Evolutionary conservation across 92 coral and sea anemone genomes (phyloP), one percentile per base, ranked within the genome.

Genomic region (Palythoa grandiflora): DNA sequence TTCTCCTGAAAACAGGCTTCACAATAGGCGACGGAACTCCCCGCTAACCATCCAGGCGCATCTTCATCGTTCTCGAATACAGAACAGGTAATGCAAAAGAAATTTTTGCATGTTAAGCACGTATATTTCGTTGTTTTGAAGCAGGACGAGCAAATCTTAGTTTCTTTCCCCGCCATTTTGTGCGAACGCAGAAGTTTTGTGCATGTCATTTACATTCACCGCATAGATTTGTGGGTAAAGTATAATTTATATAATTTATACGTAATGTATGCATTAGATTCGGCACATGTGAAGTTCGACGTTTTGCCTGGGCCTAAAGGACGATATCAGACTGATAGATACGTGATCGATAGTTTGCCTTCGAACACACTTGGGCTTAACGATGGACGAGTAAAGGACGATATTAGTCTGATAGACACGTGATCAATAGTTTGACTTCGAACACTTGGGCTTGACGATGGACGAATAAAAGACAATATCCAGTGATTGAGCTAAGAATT

Each of bases 21-120:
- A 80, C 90, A 90, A 80, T 90, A 79, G 73, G 79, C 90, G 20
- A 87, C 85, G 28, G 78, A 88, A 80, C 77, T 87, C 35, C 93
- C 91, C 65, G 87, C 88, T 47, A 74, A 20, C 93, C 93, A 91
- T 17, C 85, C 85, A 44, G 38, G 20, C 17, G 83, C 55, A 28
- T 88, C 89, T 88, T 91, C 91, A 38, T 91, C 88, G 50, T 63
- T 55, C 65, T 85, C 92, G 66, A 78, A 75, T 6, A 63, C 83
- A 20, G 92, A 86, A 53, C 92, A 86, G 28, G 63, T 77, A 74
- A 84, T 73, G 73, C 87, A 87, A 75, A 78, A 87, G 87, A 73
- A 84, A 68, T 73, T 85, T 50, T 78, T 79, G 90, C 93, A 91
- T 73, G 21, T 83, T 83, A 83, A 74, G 59, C 79, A 74, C 54